phyloP scores from a whole-genome alignment of 2,888 invertebrate genomes.

The Tolmerus cingulatus region DNA sequence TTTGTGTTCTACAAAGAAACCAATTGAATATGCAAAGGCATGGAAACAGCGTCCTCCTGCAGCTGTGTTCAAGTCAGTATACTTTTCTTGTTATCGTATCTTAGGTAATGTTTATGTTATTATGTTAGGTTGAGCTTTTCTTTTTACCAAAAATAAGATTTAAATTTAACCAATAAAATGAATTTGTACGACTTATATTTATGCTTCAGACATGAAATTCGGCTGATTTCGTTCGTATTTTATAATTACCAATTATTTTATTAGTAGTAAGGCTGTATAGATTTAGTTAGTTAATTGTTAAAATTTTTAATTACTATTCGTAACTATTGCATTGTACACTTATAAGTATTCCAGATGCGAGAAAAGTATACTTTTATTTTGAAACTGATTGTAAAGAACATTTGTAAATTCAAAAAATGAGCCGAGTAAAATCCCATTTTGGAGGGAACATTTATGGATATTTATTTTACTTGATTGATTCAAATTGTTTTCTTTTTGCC shows the following conservation, averaged over 20 bases:
- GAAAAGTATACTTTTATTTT: slow-evolving; percentile 1
- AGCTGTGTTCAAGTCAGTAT: not conserved
- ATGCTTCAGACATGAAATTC: not conserved
- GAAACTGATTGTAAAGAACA: not conserved
- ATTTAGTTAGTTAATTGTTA: slow-evolving; percentile 25
- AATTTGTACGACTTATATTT: not conserved
- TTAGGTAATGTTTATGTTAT: not conserved
- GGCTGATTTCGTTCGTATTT: not conserved
- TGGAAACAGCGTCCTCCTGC: not conserved
- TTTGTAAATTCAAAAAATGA: not conserved
- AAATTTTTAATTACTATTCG: not conserved
- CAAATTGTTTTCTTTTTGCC: not conserved
- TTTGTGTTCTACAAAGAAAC: not conserved
- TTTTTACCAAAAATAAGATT: not conserved
- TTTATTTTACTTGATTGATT: not conserved
- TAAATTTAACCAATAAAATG: not conserved
- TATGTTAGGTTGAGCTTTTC: not conserved
- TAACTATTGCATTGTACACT: not conserved
- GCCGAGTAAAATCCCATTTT: not conserved
- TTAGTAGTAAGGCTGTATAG: not conserved
- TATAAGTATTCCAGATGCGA: not conserved
- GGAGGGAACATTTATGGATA: not conserved
- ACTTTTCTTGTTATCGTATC: not conserved
- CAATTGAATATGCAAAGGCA: not conserved
- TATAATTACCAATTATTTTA: not conserved